These are phyloP conservation scores for Pollenia amentaria DNA, from an alignment of 2,888 invertebrate genomes.

Conservation along the genomic window DNA sequence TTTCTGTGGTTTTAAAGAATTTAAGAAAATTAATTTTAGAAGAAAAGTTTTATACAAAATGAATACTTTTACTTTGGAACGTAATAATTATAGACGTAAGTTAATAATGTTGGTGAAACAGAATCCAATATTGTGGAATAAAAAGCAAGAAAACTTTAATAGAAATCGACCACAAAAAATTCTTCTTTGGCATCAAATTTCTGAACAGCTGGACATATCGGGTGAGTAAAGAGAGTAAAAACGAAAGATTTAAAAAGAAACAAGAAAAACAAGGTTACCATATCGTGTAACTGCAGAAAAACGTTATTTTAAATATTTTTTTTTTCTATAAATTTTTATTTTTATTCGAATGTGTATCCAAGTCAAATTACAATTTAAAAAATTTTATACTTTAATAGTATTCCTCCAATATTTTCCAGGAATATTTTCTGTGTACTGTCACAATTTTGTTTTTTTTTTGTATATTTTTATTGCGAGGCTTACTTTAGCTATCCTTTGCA, in stretches of 20 bases:
- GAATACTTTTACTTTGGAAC: conserved; percentile 67
- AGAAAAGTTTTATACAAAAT: conserved; percentile 19
- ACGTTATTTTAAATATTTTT: neutral
- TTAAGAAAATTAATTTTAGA: neutral
- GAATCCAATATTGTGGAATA: conserved; percentile 74
- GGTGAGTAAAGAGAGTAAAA: conserved; percentile 61
- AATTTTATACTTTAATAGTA: too few species aligned
- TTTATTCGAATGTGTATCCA: too few species aligned
- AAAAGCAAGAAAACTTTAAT: conserved; percentile 71
- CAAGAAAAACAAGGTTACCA: conserved; percentile 13
- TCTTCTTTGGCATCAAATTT: conserved; percentile 72
- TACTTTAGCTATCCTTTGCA: too few species aligned
- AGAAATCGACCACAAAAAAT: conserved; percentile 71
- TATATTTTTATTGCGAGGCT: too few species aligned
- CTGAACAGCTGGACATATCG: conserved; percentile 66
- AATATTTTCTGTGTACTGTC: too few species aligned
- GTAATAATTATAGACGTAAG: conserved; percentile 71
- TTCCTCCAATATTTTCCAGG: too few species aligned
- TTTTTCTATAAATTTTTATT: neutral
- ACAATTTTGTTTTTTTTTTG: too few species aligned
- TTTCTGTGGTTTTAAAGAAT: conserved; percentile 6
- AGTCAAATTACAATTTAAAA: too few species aligned
- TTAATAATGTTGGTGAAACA: conserved; percentile 70
- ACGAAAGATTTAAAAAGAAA: neutral
- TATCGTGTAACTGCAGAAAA: neutral